Evolutionary conservation across 2,113 vertebrate species (phyloP), one percentile per base, ranked within the genome.

Genomic region (Rhizomys pruinosus): DNA sequence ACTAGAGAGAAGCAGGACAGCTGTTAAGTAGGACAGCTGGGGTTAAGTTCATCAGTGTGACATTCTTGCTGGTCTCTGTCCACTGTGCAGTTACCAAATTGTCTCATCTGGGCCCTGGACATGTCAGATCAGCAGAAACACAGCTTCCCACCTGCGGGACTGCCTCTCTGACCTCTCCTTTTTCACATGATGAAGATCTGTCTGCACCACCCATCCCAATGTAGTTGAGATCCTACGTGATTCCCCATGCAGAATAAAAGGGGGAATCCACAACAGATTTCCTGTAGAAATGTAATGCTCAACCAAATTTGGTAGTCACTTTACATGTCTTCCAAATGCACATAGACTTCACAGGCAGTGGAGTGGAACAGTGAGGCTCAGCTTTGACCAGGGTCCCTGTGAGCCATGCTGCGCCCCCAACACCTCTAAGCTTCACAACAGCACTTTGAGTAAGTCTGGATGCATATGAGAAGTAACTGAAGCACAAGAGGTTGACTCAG

Each of bases 21-120:
- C 96, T 97, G 91, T 93, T 93, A 97, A 95, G 85, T 95, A 95
- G 94, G 93, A 89, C 93, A 95, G 73, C 95, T 73, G 72, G 93
- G 93, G 92, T 95, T 87, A 94, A 79, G 94, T 91, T 95, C 94
- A 96, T 91, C 91, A 55, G 29, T 52, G 63, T 93, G 76, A 94
- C 93, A 82, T 93, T 91, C 89, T 87, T 89, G 72, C 77, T 12
- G 8, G n/a, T 59, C 39, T 94, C 84, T 66, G 44, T 93, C 91
- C 3, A 19, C 87, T 82, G 72, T 37, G 77, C 89, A 94, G 91
- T 95, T 74, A 59, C 42, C 52, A 68, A 87, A 66, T 17, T 84
- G 39, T 88, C 71, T 52, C 80, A 68, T 66, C 79, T 79, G 63
- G 72, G 64, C 64, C 52, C 82, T n/a, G 44, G 59, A 71, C 71